Evolutionary conservation across 2,113 vertebrate species (phyloP).

Genomic region (Pygathrix nemaeus): DNA sequence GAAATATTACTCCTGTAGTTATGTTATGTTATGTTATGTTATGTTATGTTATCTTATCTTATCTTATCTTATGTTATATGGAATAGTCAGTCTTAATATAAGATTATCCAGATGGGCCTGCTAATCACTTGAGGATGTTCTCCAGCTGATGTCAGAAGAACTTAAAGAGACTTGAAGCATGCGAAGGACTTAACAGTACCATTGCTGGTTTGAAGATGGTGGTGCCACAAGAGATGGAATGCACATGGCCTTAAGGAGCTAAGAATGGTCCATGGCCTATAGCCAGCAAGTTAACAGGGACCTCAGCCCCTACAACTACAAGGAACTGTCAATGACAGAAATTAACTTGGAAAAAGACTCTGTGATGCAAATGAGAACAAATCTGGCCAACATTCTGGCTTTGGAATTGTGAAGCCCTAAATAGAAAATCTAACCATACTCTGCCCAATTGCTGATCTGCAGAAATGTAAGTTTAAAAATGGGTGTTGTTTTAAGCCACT

Average conservation of each 20-base stretch:
- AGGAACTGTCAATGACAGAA: neutral
- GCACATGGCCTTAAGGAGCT: neutral
- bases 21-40: too few relatives aligned
- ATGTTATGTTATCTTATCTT: neutral
- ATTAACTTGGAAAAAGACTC: neutral
- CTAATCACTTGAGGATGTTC: neutral
- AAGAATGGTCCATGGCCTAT: neutral
- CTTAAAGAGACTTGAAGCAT: neutral
- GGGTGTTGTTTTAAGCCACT: neutral
- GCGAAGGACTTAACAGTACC: neutral
- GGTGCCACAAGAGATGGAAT: neutral
- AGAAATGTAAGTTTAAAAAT: neutral
- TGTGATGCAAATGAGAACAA: neutral
- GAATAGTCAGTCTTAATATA: neutral
- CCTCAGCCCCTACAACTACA: neutral
- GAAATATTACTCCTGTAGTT: neutral
- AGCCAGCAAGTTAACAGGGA: neutral
- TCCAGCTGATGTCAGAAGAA: neutral
- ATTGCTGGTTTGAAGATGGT: neutral
- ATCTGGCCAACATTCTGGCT: neutral
- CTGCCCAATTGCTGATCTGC: neutral
- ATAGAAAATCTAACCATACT: neutral
- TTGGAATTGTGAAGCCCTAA: neutral
- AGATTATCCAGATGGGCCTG: neutral
- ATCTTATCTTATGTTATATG: neutral